phyloP scores from a whole-genome alignment of 1,140 invertebrate genomes.

The Drosophila subobscura region DNA sequence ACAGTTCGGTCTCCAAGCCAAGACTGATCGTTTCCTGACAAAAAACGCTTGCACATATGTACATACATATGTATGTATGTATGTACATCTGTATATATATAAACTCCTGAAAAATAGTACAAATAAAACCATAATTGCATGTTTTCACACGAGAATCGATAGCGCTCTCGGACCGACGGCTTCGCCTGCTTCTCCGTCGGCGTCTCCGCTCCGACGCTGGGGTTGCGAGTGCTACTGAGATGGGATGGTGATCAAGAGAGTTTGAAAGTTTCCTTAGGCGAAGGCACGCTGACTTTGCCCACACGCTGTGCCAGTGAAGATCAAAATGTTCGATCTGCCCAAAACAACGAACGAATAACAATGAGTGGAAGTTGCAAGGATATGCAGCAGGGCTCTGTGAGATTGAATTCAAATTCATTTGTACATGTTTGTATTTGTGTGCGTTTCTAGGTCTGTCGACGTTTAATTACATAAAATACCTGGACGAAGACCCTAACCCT shows the following conservation, averaged over 20 bases:
- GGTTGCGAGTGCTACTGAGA: slow-evolving; percentile 12
- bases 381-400: neutral
- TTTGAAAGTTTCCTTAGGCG: slow-evolving; percentile 18
- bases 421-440: slow-evolving; percentile 1
- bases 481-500: neutral
- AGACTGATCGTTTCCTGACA: too few relatives aligned
- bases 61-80: too few relatives aligned
- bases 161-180: slow-evolving; percentile 2
- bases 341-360: slow-evolving; percentile 34
- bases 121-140: slow-evolving; percentile 78
- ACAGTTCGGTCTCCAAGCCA: too few relatives aligned
- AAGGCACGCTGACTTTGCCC: slow-evolving; percentile 35
- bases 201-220: neutral
- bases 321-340: slow-evolving; percentile 46
- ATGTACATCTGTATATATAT: neutral
- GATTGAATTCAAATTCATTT: slow-evolving; percentile 4
- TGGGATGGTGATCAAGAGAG: slow-evolving; percentile 37
- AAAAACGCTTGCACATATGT: too few relatives aligned
- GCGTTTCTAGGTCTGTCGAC: slow-evolving; percentile 9
- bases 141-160: slow-evolving; percentile 79
- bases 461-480: slow-evolving; percentile 17
- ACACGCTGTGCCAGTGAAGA: slow-evolving; percentile 49
- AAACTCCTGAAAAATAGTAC: slow-evolving; percentile 43
- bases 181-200: neutral
- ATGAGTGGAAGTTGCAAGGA: slow-evolving; percentile 10